Percentiles rank a stretch among this genome's conserved stretches.
These are phyloP conservation scores for Nomada fucata DNA, from an alignment of 2,888 invertebrate genomes.

Conservation along the genomic window DNA sequence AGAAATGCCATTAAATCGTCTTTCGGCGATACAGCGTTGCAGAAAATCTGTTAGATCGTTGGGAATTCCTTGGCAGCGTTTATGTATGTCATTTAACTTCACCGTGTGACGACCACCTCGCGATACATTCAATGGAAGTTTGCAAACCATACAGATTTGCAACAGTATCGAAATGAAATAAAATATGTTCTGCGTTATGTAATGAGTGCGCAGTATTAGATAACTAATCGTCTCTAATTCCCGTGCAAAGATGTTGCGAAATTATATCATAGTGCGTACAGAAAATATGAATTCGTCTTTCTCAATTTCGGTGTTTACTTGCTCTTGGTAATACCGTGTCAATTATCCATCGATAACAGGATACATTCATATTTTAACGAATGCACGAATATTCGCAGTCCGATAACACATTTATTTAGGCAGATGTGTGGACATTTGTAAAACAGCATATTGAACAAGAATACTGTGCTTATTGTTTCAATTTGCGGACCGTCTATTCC, in stretches of 20 bases:
- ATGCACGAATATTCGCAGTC: too few species aligned
- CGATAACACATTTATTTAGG: too few species aligned
- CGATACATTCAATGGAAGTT: neutral
- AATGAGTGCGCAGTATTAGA: neutral
- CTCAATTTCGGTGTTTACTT: neutral
- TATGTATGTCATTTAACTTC: neutral
- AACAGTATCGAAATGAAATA: neutral
- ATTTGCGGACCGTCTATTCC: too few species aligned
- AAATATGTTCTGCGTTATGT: neutral
- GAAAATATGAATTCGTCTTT: neutral
- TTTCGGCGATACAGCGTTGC: too few species aligned
- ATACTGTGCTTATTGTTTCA: too few species aligned
- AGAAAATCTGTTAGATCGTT: too few species aligned
- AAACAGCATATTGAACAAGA: too few species aligned
- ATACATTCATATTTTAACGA: neutral
- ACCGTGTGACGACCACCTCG: neutral
- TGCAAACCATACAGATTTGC: neutral
- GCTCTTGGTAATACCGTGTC: neutral
- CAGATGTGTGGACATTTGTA: too few species aligned
- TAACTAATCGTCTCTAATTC: constrained; percentile 9
- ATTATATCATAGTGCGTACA: neutral
- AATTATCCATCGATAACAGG: neutral
- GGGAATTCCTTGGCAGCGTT: too few species aligned
- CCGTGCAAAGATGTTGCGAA: neutral
- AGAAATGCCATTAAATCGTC: too few species aligned